Percentiles rank a stretch among this genome's conserved stretches.
phyloP scores from a whole-genome alignment of 2,113 vertebrate species.

The Apodemus sylvaticus region DNA sequence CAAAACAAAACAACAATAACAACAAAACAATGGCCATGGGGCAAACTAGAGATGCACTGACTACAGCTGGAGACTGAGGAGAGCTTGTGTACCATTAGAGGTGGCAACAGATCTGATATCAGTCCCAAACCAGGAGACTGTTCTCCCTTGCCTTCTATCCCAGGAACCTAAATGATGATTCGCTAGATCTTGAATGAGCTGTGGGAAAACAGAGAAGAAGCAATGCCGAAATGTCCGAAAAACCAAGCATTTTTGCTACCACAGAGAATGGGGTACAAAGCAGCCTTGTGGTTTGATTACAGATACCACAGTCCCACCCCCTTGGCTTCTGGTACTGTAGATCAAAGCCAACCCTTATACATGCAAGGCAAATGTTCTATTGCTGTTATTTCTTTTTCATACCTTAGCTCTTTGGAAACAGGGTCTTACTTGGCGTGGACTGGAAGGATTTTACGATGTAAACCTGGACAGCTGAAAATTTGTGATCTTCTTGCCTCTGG shows the following conservation, averaged over 20 bases:
- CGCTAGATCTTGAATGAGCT: background rate
- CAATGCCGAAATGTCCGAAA: background rate
- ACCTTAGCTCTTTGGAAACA: background rate
- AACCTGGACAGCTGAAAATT: background rate
- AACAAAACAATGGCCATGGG: too few species aligned
- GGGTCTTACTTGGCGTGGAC: background rate
- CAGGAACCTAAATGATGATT: background rate
- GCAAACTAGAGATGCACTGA: fast-evolving
- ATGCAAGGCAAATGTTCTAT: background rate
- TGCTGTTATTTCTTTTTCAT: too few species aligned
- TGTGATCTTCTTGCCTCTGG: background rate
- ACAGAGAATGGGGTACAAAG: background rate
- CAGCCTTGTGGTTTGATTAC: background rate
- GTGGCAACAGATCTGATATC: background rate
- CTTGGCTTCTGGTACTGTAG: background rate
- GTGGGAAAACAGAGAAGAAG: background rate
- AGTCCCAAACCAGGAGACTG: background rate
- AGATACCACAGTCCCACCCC: background rate
- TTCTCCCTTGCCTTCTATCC: background rate
- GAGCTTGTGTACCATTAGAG: background rate
- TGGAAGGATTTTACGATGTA: background rate
- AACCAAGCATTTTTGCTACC: background rate
- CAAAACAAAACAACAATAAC: too few species aligned
- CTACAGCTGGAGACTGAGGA: background rate
- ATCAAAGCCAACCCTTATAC: background rate